These are phyloP conservation scores for Saguinus midas DNA, from an alignment of 2,113 vertebrate species.

Conservation along the genomic window DNA sequence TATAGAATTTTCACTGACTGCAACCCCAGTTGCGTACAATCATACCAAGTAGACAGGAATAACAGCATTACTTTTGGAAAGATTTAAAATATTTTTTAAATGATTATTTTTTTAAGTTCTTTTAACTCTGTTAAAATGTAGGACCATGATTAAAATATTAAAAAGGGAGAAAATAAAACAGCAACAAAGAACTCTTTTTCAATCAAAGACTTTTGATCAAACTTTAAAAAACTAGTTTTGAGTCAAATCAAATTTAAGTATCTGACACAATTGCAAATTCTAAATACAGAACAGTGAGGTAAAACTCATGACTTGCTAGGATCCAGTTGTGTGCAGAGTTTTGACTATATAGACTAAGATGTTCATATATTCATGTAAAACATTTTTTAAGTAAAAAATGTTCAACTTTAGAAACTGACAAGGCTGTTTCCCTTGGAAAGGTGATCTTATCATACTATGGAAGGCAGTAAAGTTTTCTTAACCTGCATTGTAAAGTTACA, in stretches of 20 bases:
- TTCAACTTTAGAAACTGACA: neutral
- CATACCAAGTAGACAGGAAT: neutral
- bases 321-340: neutral
- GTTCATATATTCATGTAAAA: neutral
- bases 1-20: neutral
- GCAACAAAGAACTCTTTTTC: neutral
- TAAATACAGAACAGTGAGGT: neutral
- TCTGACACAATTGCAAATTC: neutral
- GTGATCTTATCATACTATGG: neutral
- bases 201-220: neutral
- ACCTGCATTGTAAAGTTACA: neutral
- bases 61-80: constrained; percentile 19
- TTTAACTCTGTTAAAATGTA: neutral
- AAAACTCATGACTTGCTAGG: neutral
- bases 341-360: neutral
- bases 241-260: neutral
- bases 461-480: neutral
- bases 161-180: neutral
- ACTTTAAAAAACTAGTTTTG: neutral
- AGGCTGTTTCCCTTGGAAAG: neutral
- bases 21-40: neutral
- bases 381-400: neutral
- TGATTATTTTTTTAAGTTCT: neutral
- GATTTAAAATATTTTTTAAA: neutral
- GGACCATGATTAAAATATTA: neutral